Conservation (phyloP, 2,888 invertebrate genomes). For the Morpho deidamia region DNA sequence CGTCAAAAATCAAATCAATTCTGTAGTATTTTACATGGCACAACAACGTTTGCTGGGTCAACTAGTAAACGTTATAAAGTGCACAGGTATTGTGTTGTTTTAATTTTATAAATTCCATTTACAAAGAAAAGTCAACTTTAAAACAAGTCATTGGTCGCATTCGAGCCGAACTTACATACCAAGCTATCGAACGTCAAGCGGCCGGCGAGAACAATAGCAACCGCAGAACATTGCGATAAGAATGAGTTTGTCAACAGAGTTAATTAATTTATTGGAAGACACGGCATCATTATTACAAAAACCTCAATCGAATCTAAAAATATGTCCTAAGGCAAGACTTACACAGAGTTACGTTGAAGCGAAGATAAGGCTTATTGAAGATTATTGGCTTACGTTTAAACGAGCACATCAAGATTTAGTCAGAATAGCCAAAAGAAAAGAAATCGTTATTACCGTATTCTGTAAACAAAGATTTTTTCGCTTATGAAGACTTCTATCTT, state of each 20-base stretch:
- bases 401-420: slow-evolving; percentile 15
- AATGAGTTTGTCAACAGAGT: slow-evolving; percentile 6
- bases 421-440: slow-evolving; percentile 16
- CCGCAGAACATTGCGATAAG: no score
- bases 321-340: slow-evolving; percentile 14
- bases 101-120: no score
- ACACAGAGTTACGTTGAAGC: slow-evolving; percentile 21
- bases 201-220: no score
- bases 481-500: slow-evolving; percentile 14
- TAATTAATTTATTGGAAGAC: slow-evolving; percentile 9
- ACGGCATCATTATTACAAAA: slow-evolving; percentile 7
- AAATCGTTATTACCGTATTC: slow-evolving; percentile 18
- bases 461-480: slow-evolving; percentile 19
- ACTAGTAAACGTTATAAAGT: no score
- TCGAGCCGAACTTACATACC: no score
- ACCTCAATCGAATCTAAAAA: slow-evolving; percentile 13
- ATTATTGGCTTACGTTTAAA: slow-evolving; percentile 18
- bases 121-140: no score
- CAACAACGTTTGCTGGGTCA: no score
- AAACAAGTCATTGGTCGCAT: no score
- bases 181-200: no score
- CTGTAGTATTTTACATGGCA: no score
- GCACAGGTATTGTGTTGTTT: no score
- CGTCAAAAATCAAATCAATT: no score
- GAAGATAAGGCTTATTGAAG: slow-evolving; percentile 17